Conservation (phyloP, 2,113 vertebrate genomes). For the Gallinago paraguaiae region DNA sequence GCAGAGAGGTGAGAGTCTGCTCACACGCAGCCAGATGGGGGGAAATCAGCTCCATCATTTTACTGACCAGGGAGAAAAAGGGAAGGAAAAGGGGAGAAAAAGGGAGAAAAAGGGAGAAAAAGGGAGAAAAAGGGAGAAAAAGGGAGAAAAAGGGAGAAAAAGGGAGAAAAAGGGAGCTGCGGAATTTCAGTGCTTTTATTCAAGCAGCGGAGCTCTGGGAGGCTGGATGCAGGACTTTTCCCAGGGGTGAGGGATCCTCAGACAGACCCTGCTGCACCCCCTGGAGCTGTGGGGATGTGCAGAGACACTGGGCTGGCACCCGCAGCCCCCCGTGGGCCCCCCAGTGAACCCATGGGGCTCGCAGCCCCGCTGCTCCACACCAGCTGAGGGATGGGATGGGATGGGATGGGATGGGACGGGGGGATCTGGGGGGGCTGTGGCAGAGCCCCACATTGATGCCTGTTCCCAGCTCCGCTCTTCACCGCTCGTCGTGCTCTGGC, state of each 20-base stretch:
- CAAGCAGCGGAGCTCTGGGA: neutral
- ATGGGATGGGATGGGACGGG: neutral
- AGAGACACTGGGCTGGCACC: neutral
- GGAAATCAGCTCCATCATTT: neutral
- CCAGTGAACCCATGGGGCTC: neutral
- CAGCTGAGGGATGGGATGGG: neutral
- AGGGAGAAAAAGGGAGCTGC: neutral
- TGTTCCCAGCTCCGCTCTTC: neutral
- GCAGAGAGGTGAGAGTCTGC: neutral
- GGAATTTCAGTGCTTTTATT: neutral
- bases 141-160: no score
- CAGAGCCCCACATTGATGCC: rapidly evolving
- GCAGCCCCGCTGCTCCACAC: rapidly evolving
- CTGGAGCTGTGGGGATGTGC: neutral
- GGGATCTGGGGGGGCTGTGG: neutral
- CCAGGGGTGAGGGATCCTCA: neutral
- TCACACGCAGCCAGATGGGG: neutral
- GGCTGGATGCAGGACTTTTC: neutral
- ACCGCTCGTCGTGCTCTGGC: rapidly evolving
- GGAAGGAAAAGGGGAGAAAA: no score
- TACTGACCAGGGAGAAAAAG: neutral
- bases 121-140: no score
- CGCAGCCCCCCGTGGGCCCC: neutral
- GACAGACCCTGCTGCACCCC: neutral
- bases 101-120: no score